Percentiles rank a stretch among this genome's conserved stretches.
Evolutionary conservation across 1,140 invertebrate genomes (phyloP).

Genomic region (Cydia splendana): DNA sequence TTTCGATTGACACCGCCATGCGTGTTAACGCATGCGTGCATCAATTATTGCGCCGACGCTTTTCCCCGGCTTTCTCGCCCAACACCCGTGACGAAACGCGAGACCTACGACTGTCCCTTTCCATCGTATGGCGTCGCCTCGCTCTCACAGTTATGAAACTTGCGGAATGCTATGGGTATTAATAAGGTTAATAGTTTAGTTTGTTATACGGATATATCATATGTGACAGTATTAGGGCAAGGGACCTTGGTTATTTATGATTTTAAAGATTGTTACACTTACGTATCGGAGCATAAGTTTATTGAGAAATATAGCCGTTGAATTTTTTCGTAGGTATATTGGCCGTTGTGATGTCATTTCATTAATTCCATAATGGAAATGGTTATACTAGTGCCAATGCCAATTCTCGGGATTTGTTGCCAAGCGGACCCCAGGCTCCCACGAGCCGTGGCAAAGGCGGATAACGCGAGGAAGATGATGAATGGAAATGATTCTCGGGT

Average conservation of each 20-base stretch:
- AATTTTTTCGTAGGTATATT: not conserved
- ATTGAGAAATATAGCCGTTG: not conserved
- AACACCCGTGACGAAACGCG: constrained; percentile 33
- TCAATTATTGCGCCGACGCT: constrained; percentile 33
- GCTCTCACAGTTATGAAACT: constrained; percentile 19
- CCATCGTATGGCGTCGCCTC: constrained; percentile 17
- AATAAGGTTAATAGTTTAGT: constrained; percentile 19
- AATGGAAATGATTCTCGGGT: too few species aligned
- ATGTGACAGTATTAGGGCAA: not conserved
- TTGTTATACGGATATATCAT: not conserved
- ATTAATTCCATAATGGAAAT: too few species aligned
- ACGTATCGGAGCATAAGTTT: not conserved
- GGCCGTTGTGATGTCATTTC: too few species aligned
- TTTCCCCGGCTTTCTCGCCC: constrained; percentile 37
- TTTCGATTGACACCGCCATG: constrained; percentile 1
- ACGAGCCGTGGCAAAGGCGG: too few species aligned
- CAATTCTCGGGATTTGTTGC: too few species aligned
- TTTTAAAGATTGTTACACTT: constrained; percentile 1
- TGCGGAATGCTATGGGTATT: constrained; percentile 1
- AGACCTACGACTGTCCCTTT: constrained; percentile 34
- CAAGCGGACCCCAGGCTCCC: too few species aligned
- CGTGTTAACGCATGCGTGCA: constrained; percentile 31
- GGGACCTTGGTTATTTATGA: not conserved
- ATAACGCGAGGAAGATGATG: too few species aligned
- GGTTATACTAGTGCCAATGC: too few species aligned